These are phyloP conservation scores for Clamator glandarius DNA, from an alignment of 2,797 vertebrate species.

Conservation along the genomic window DNA sequence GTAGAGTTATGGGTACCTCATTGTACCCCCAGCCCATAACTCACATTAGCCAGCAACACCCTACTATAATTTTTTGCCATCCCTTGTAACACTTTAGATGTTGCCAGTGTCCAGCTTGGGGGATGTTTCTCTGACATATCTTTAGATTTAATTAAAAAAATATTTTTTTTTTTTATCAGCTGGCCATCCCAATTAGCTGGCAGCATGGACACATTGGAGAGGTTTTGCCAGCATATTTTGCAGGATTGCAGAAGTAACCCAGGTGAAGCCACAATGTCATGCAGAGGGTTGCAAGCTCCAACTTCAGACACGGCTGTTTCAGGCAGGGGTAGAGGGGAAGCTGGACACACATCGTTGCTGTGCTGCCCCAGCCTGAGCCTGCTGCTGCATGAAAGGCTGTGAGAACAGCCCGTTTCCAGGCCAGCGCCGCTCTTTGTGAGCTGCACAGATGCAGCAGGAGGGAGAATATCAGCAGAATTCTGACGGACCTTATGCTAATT, in stretches of 20 bases:
- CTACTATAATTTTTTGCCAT: neutral
- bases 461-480: neutral
- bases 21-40: neutral
- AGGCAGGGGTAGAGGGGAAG: neutral
- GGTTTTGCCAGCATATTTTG: neutral
- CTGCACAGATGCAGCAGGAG: neutral
- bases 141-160: neutral
- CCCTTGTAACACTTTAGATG: neutral
- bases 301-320: neutral
- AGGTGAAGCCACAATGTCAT: accelerated
- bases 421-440: neutral
- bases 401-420: neutral
- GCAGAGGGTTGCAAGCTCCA: accelerated
- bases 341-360: neutral
- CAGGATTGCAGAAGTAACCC: neutral
- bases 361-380: accelerated
- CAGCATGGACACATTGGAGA: accelerated
- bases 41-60: neutral
- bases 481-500: slow-evolving; percentile 21
- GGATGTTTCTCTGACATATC: neutral
- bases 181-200: neutral
- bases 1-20: neutral
- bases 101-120: neutral
- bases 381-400: accelerated
- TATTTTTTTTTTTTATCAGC: neutral